These are phyloP conservation scores for Drosophila villosipedis DNA, from an alignment of 2,888 invertebrate species.

Conservation along the genomic window DNA sequence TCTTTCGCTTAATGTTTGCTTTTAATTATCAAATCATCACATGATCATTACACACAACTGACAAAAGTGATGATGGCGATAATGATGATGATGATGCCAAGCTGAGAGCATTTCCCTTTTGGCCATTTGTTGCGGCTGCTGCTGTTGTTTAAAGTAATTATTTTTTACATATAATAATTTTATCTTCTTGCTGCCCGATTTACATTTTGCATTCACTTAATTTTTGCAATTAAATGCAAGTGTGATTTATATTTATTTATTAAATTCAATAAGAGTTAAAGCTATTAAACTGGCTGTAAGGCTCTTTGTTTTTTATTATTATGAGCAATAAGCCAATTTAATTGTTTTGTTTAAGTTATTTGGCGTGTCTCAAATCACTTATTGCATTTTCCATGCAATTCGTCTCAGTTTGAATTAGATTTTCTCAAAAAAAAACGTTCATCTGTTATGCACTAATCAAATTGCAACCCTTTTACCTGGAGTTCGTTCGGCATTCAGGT, in stretches of 20 bases:
- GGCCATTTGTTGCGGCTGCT: conserved; percentile 27
- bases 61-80: conserved; percentile 48
- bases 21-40: conserved; percentile 81
- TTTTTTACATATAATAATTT: conserved; percentile 45
- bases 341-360: conserved; percentile 9
- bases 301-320: background rate
- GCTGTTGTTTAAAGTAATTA: conserved; percentile 50
- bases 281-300: conserved; percentile 6
- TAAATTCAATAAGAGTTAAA: conserved; percentile 15
- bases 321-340: background rate
- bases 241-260: conserved; percentile 12
- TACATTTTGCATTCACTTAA: conserved; percentile 37
- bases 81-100: conserved; percentile 3
- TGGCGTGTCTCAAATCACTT: background rate
- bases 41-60: conserved; percentile 71
- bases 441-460: conserved; percentile 53
- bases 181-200: conserved; percentile 16
- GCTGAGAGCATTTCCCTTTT: conserved; percentile 45
- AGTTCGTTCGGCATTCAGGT: conserved; percentile 23
- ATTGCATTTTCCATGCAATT: conserved; percentile 42
- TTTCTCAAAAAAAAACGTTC: conserved; percentile 33
- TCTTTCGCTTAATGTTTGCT: conserved; percentile 69
- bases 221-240: conserved; percentile 35
- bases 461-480: conserved; percentile 57
- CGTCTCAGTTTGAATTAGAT: conserved; percentile 27